Evolutionary conservation across 2,888 invertebrate species (phyloP), one percentile per base, ranked within the genome.

Genomic region (Adelognathus sp.): DNA sequence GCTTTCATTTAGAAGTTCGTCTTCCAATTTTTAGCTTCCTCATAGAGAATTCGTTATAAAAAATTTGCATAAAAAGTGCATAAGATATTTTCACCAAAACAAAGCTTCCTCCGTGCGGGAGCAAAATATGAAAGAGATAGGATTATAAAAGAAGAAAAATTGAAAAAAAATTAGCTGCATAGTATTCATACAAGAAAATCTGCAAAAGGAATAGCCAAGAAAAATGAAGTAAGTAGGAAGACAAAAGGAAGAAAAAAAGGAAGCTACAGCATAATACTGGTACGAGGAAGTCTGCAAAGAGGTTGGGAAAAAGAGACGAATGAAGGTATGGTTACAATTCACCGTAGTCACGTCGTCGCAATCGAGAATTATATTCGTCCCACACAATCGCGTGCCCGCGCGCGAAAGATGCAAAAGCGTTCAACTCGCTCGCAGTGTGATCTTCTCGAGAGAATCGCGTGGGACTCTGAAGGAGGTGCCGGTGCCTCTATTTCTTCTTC

Each of bases 391-490:
- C n/a, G n/a, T n/a, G n/a, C n/a, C n/a, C n/a, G 54, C 50, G 54
- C 29, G 21, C 46, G 29, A 44, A 36, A 36, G 50, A 29, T 7
- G 29, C 27, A 11, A 16, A 11, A 18, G 24, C 4, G 39, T 54
- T 58, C 21, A 60, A n/a, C 44, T 41, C 61, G 52, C 41, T 66
- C 61, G 27, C 61, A n/a, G n/a, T n/a, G n/a, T 52, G 52, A 66
- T 60, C 46, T 46, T 50, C 36, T 58, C 50, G 50, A 46, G 41
- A 74, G 56, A 31, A 27, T 70, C 46, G 74, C 74, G 74, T 74
- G 78, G 78, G 74, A 64, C 70, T 74, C 64, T 56, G 50, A 36
- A 77, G 73, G 63, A 69, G 77, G 73, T 77, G 72, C 77, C 63
- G 52, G 36, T 50, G 14, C 29, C 56, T 61, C 64, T 46, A 56